These are phyloP conservation scores for Xyrichtys novacula DNA, from an alignment of 2,797 vertebrate genomes.

Conservation along the genomic window DNA sequence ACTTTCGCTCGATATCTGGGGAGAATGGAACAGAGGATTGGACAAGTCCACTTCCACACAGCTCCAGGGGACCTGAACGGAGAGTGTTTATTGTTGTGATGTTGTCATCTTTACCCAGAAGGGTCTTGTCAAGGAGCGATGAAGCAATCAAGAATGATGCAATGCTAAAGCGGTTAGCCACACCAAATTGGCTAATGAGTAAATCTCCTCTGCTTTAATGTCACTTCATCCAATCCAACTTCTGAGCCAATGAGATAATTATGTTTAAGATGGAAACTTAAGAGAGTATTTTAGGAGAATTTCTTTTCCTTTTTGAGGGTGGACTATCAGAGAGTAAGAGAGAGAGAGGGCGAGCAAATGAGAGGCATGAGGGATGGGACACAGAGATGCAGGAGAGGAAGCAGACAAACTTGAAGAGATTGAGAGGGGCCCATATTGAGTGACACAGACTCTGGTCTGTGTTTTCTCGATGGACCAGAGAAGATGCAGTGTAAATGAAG, in stretches of 20 bases:
- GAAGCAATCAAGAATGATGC: constrained; percentile 25
- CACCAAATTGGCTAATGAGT: constrained; percentile 18
- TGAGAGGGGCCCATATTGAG: constrained; percentile 52
- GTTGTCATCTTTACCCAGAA: constrained; percentile 26
- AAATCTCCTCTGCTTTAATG: constrained; percentile 11
- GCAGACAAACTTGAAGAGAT: constrained; percentile 40
- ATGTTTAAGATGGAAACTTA: constrained; percentile 24
- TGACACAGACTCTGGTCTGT: constrained; percentile 78
- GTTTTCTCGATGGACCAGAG: constrained; percentile 84
- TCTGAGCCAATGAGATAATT: constrained; percentile 16
- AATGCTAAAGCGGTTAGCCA: constrained; percentile 23
- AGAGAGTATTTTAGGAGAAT: constrained; percentile 15
- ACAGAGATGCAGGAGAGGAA: constrained; percentile 11
- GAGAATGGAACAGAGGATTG: constrained; percentile 62
- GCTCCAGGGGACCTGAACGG: constrained; percentile 8
- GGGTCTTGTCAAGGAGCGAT: constrained; percentile 6
- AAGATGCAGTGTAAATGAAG: constrained; percentile 81
- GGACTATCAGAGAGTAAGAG: constrained; percentile 2
- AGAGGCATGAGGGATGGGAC: constrained; percentile 17
- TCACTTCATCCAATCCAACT: constrained; percentile 11
- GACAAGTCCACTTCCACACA: constrained; percentile 36
- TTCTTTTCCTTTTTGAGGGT: neutral
- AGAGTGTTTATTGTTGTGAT: constrained; percentile 31
- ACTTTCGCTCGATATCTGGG: constrained; percentile 58
- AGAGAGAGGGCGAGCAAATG: constrained; percentile 13